Conservation (phyloP, 1,140 invertebrate genomes). For the Lanistes nyassanus region DNA sequence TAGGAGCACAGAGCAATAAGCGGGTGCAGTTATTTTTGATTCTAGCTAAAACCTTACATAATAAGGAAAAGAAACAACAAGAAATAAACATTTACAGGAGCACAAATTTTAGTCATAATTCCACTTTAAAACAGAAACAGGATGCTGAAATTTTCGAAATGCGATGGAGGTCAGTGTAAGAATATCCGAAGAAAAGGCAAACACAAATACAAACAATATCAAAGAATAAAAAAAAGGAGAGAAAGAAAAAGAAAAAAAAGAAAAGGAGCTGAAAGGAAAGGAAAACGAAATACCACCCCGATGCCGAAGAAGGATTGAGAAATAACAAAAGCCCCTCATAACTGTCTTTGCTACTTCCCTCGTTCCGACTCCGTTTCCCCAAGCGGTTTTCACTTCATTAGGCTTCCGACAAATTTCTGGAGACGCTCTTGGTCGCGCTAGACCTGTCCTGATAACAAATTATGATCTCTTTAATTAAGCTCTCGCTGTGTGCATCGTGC, state of each 20-base stretch:
- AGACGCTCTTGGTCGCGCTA: not conserved
- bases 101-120: too few species aligned
- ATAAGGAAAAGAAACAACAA: too few species aligned
- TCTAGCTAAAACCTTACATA: too few species aligned
- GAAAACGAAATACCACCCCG: too few species aligned
- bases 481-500: not conserved
- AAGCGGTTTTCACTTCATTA: conserved; percentile 6
- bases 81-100: too few species aligned
- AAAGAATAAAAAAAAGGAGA: not conserved
- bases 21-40: too few species aligned
- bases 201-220: not conserved
- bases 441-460: conserved; percentile 8
- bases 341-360: not conserved
- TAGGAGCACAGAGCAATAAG: too few species aligned
- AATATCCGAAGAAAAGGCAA: too few species aligned
- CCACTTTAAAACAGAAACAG: too few species aligned
- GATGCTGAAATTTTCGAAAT: too few species aligned
- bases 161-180: too few species aligned
- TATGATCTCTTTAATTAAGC: conserved; percentile 11
- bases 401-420: not conserved
- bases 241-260: not conserved
- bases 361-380: not conserved
- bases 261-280: too few species aligned
- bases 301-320: not conserved
- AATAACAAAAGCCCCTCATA: not conserved